Percentiles rank a stretch among this genome's conserved stretches.
phyloP scores from a whole-genome alignment of 2,797 vertebrate genomes.

The Thaleichthys pacificus region DNA sequence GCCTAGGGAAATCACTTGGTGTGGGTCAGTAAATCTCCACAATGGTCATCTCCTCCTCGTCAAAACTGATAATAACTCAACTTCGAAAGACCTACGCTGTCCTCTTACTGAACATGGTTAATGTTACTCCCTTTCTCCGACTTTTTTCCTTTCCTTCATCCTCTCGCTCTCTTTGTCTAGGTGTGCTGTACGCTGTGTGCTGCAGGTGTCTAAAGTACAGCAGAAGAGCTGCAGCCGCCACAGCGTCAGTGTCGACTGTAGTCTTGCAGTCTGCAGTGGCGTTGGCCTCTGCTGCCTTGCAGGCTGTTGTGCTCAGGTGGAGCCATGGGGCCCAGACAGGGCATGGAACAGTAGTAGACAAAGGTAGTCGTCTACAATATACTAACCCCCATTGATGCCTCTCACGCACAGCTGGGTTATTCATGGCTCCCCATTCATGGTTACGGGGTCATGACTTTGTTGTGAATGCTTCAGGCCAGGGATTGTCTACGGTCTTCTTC shows the following conservation, averaged over 20 bases:
- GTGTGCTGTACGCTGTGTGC: conserved; percentile 69
- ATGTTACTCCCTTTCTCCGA: not conserved
- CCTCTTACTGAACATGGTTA: too few relatives aligned
- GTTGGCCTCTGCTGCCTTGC: conserved; percentile 55
- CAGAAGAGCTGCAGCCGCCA: conserved; percentile 63
- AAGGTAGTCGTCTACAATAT: conserved; percentile 32
- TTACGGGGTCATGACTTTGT: not conserved
- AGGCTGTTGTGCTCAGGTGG: conserved; percentile 18
- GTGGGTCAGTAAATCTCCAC: too few relatives aligned
- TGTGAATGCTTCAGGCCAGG: not conserved
- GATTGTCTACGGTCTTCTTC: not conserved
- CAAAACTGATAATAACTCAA: too few relatives aligned
- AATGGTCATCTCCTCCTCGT: too few relatives aligned
- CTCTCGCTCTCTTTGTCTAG: conserved; percentile 64
- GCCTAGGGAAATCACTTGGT: not conserved
- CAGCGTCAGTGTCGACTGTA: conserved; percentile 68
- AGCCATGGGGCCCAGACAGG: not conserved
- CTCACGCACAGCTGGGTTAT: not conserved
- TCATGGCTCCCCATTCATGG: not conserved
- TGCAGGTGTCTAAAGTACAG: conserved; percentile 65
- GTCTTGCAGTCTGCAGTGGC: conserved; percentile 56
- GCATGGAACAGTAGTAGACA: conserved; percentile 5
- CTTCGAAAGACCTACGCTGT: too few relatives aligned
- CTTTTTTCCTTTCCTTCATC: not conserved
- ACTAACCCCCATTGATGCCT: not conserved